phyloP scores from a whole-genome alignment of 2,797 vertebrate species.

The Sebastes minor region DNA sequence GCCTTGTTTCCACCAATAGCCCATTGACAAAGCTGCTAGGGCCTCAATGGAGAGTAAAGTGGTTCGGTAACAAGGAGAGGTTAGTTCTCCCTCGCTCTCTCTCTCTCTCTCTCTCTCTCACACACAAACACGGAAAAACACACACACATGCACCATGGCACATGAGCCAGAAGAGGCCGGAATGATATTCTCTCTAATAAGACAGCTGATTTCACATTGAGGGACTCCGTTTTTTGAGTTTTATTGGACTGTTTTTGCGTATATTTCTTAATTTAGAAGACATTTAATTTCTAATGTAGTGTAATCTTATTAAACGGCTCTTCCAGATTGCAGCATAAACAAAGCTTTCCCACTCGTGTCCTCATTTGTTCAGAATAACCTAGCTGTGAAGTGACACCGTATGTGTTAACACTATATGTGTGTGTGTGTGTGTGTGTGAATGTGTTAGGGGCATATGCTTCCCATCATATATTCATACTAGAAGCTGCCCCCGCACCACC shows the following conservation, averaged over 20 bases:
- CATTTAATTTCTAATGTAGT: not conserved
- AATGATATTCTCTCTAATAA: constrained; percentile 48
- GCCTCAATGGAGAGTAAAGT: constrained; percentile 88
- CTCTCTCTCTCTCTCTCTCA: constrained; percentile 11
- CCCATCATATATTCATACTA: constrained; percentile 65
- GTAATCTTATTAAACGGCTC: not conserved
- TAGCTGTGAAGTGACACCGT: constrained; percentile 52
- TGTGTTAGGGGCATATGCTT: constrained; percentile 73
- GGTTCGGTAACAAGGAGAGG: constrained; percentile 88
- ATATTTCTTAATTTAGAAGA: not conserved
- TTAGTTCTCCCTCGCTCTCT: constrained; percentile 77
- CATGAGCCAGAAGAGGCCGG: constrained; percentile 57
- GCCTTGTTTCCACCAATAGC: constrained; percentile 90
- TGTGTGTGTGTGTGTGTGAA: constrained; percentile 25
- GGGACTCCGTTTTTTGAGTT: not conserved
- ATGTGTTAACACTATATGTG: constrained; percentile 54
- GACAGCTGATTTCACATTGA: constrained; percentile 39
- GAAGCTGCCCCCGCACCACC: constrained; percentile 44
- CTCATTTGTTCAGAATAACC: constrained; percentile 57
- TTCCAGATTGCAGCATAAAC: constrained; percentile 27
- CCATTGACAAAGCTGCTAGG: constrained; percentile 88
- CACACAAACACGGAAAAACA: constrained; percentile 37
- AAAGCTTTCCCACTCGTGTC: constrained; percentile 29
- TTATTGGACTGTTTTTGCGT: not conserved
- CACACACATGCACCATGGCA: constrained; percentile 67